Evolutionary conservation across 2,113 vertebrate genomes (phyloP).

Genomic region (Sigmodon hispidus): DNA sequence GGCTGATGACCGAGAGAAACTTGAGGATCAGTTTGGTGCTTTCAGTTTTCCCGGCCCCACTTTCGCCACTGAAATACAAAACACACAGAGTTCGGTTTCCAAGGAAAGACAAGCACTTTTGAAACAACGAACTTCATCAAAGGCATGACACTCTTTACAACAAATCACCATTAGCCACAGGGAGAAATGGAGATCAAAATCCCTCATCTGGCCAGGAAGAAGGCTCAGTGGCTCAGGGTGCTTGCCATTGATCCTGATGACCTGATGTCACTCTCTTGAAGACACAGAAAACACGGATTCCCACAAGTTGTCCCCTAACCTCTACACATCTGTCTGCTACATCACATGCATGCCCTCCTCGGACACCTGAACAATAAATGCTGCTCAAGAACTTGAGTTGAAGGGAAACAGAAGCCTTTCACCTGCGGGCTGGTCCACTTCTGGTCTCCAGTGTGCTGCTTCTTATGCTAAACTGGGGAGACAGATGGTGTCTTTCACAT

Average conservation of each 20-base stretch:
- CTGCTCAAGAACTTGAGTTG: neutral
- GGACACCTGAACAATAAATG: neutral
- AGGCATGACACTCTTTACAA: accelerated
- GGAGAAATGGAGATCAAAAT: neutral
- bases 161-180: neutral
- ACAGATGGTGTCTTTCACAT: accelerated
- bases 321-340: neutral
- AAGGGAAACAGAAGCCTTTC: neutral
- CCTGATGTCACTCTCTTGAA: neutral
- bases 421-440: neutral
- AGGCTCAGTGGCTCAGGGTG: neutral
- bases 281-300: neutral
- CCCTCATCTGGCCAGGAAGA: neutral
- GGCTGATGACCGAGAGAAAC: conserved; percentile 96
- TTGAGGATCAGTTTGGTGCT: conserved; percentile 98
- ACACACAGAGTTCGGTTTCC: neutral
- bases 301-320: neutral
- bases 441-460: accelerated
- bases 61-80: conserved; percentile 93
- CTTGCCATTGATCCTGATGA: neutral
- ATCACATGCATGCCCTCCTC: neutral
- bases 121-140: neutral
- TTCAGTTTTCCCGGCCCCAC: conserved; percentile 97
- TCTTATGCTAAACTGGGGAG: neutral
- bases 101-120: accelerated